A percentile compares a stretch with the other conserved stretches of the same genome.
Evolutionary conservation across 1,140 invertebrate species (phyloP).

Genomic region (Pararge aegeria): DNA sequence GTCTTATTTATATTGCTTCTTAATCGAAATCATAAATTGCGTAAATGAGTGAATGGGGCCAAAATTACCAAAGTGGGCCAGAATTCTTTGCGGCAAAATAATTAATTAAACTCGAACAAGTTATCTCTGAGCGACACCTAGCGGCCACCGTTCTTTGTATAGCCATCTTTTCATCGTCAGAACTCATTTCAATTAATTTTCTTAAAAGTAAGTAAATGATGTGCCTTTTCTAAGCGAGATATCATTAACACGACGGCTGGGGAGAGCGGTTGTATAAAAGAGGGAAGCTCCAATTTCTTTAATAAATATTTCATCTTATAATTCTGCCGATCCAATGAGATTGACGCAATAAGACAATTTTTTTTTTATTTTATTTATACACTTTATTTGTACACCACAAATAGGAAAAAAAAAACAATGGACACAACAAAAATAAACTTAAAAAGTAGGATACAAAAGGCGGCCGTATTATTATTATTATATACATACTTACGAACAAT

Average conservation of each 20-base stretch:
- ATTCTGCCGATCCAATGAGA: too few relatives aligned
- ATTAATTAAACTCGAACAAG: conserved; percentile 76
- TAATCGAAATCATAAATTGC: conserved; percentile 63
- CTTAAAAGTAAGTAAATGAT: conserved; percentile 77
- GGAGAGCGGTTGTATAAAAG: conserved; percentile 16
- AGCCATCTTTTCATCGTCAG: conserved; percentile 75
- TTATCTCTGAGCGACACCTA: conserved; percentile 75
- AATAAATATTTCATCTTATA: conserved; percentile 1
- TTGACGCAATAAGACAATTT: too few relatives aligned
- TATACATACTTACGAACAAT: too few relatives aligned
- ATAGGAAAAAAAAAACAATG: too few relatives aligned
- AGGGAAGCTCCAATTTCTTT: conserved; percentile 13
- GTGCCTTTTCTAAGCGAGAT: conserved; percentile 75
- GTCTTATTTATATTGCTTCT: conserved; percentile 50
- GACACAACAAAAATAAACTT: too few relatives aligned
- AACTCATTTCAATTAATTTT: conserved; percentile 80
- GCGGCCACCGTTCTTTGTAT: conserved; percentile 65
- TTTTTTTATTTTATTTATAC: too few relatives aligned
- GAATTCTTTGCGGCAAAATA: conserved; percentile 68
- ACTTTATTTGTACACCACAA: too few relatives aligned
- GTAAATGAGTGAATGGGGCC: conserved; percentile 53
- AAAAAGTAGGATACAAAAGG: too few relatives aligned
- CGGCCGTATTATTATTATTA: too few relatives aligned
- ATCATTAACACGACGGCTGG: conserved; percentile 67
- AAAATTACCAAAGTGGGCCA: conserved; percentile 60